phyloP scores from a whole-genome alignment of 2,888 invertebrate genomes.

The Cordilura impudica region DNA sequence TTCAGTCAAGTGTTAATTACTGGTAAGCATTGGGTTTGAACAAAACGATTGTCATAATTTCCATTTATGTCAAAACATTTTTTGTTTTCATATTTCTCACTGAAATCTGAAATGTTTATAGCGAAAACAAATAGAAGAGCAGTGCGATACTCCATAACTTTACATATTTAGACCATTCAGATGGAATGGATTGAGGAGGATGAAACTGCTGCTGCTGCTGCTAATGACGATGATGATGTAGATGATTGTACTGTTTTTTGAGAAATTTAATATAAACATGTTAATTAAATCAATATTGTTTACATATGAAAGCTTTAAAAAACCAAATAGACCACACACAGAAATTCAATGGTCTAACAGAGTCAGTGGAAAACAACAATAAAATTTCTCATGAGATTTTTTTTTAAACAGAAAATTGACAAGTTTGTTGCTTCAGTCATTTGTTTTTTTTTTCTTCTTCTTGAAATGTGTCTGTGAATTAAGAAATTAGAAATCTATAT shows the following conservation, averaged over 20 bases:
- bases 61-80: background rate
- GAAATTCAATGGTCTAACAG: background rate
- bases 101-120: background rate
- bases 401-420: slow-evolving; percentile 37
- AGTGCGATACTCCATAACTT: slow-evolving; percentile 44
- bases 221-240: background rate
- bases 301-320: slow-evolving; percentile 52
- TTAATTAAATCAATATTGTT: slow-evolving; percentile 62
- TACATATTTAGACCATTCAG: slow-evolving; percentile 48
- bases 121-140: background rate
- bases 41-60: slow-evolving; percentile 50
- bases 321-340: slow-evolving; percentile 45
- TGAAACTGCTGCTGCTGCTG: too few species aligned
- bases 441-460: slow-evolving; percentile 17
- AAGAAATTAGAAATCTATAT: slow-evolving; percentile 13
- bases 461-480: background rate
- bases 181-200: background rate
- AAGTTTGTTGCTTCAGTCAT: slow-evolving; percentile 51
- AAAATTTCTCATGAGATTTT: slow-evolving; percentile 51
- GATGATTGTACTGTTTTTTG: slow-evolving; percentile 28
- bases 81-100: background rate
- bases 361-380: slow-evolving; percentile 10
- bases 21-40: slow-evolving; percentile 15
- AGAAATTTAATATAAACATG: slow-evolving; percentile 62
- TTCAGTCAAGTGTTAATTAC: slow-evolving; percentile 60